A percentile compares a stretch with the other conserved stretches of the same genome.
These are phyloP conservation scores for Liposcelis brunnea DNA, from an alignment of 2,888 invertebrate species.

Conservation along the genomic window DNA sequence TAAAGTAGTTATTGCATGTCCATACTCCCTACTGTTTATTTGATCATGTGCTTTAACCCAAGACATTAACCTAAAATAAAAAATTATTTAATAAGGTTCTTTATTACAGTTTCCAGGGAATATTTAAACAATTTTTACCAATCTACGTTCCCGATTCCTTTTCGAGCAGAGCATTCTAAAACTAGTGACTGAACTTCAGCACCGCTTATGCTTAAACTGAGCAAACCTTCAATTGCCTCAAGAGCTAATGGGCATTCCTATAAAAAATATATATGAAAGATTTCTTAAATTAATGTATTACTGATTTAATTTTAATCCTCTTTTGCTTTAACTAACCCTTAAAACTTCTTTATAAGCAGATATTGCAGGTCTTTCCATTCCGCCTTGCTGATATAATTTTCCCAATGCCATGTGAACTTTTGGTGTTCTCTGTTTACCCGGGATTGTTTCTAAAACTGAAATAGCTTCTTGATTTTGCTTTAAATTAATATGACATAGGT, in stretches of 20 bases:
- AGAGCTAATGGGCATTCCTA: constrained; percentile 55
- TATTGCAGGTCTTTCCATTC: constrained; percentile 52
- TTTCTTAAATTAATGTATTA: not conserved
- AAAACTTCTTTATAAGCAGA: constrained; percentile 64
- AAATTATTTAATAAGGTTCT: not conserved
- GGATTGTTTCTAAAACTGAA: constrained; percentile 32
- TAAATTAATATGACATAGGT: constrained; percentile 47
- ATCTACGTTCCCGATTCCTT: constrained; percentile 22
- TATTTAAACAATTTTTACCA: constrained; percentile 27
- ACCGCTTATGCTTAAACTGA: constrained; percentile 53
- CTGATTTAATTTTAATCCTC: not conserved
- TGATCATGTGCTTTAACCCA: constrained; percentile 30
- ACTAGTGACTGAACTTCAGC: constrained; percentile 57
- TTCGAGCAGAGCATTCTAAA: constrained; percentile 30
- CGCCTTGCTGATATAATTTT: constrained; percentile 48
- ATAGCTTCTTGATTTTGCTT: constrained; percentile 44
- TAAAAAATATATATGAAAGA: constrained; percentile 9
- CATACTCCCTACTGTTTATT: constrained; percentile 39
- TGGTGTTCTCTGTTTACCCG: constrained; percentile 47
- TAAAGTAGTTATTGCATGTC: constrained; percentile 45
- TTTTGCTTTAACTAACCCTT: constrained; percentile 28
- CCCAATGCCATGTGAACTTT: constrained; percentile 63
- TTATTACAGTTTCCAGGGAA: not conserved
- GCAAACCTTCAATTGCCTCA: constrained; percentile 53
- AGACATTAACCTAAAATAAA: constrained; percentile 23